A percentile compares a stretch with the other conserved stretches of the same genome.
These are phyloP conservation scores for Flexamia atlantica DNA, from an alignment of 2,888 invertebrate species.

Conservation along the genomic window DNA sequence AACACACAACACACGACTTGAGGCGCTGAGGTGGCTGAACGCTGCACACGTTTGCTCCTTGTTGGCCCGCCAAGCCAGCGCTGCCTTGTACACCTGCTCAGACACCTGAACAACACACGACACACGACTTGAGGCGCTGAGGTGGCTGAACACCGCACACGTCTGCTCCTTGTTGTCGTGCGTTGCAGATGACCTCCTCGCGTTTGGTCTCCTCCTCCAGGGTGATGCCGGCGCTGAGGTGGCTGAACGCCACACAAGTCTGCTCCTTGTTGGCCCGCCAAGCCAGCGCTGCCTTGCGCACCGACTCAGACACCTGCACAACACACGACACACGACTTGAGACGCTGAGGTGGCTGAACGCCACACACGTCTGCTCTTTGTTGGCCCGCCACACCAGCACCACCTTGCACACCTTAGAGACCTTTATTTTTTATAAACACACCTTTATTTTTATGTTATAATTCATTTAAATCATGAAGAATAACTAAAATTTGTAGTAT, in stretches of 20 bases:
- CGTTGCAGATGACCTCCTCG: conserved; percentile 81
- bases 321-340: too few relatives aligned
- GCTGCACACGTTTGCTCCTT: conserved; percentile 76
- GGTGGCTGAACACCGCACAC: conserved; percentile 75
- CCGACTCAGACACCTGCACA: conserved; percentile 72
- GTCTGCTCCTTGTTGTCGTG: conserved; percentile 92
- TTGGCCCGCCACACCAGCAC: conserved; percentile 89
- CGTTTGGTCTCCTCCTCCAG: conserved; percentile 74
- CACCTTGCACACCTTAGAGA: too few relatives aligned
- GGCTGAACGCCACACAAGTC: conserved; percentile 35
- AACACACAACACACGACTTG: too few relatives aligned
- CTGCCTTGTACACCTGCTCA: conserved; percentile 80
- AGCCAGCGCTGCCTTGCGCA: conserved; percentile 86
- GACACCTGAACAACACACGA: conserved; percentile 69
- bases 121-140: too few relatives aligned
- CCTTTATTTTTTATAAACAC: too few relatives aligned
- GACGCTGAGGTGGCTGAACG: conserved; percentile 75
- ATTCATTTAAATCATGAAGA: too few relatives aligned
- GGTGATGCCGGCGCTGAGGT: conserved; percentile 76
- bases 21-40: conserved; percentile 75
- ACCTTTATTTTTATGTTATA: too few relatives aligned
- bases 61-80: conserved; percentile 88
- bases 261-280: conserved; percentile 86
- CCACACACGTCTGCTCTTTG: conserved; percentile 76
- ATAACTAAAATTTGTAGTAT: too few relatives aligned